Percentiles rank a stretch among this genome's conserved stretches.
These are phyloP conservation scores for Drosophila tsacasi DNA, from an alignment of 1,140 invertebrate genomes.

Conservation along the genomic window DNA sequence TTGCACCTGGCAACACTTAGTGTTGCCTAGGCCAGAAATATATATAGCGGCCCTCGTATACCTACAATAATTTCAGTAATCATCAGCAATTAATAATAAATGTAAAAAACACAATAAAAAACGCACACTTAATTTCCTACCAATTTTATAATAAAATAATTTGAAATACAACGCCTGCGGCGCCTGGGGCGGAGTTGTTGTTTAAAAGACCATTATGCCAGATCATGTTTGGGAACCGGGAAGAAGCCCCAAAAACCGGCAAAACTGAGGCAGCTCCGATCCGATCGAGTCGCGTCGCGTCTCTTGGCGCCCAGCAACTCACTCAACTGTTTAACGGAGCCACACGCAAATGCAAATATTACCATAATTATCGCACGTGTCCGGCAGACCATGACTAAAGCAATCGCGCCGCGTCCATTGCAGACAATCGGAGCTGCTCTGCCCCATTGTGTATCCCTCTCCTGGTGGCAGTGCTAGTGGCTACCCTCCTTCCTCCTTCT, in stretches of 20 bases:
- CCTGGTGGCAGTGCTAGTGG: background rate
- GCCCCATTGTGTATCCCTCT: constrained; percentile 8
- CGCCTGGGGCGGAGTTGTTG: constrained; percentile 41
- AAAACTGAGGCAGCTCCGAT: constrained; percentile 27
- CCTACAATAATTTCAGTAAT: background rate
- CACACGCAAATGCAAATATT: constrained; percentile 83
- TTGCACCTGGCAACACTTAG: too few species aligned
- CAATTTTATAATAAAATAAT: constrained; percentile 20
- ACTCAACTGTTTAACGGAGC: constrained; percentile 82
- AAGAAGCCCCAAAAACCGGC: constrained; percentile 13
- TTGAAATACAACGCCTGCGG: constrained; percentile 13
- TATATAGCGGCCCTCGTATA: too few species aligned
- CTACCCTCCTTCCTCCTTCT: background rate
- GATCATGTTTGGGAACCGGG: background rate
- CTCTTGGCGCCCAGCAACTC: constrained; percentile 70
- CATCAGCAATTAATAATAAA: background rate
- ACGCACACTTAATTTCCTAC: constrained; percentile 3
- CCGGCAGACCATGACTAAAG: constrained; percentile 79
- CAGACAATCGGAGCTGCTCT: constrained; percentile 44
- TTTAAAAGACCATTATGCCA: constrained; percentile 70
- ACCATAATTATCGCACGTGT: constrained; percentile 81
- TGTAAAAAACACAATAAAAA: constrained; percentile 2
- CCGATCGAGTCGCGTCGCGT: constrained; percentile 40
- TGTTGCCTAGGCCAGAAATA: too few species aligned
- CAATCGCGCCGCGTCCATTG: constrained; percentile 78